phyloP scores from a whole-genome alignment of 53 echinoderm and acorn worm genomes.

The Echinarachnius parma region DNA sequence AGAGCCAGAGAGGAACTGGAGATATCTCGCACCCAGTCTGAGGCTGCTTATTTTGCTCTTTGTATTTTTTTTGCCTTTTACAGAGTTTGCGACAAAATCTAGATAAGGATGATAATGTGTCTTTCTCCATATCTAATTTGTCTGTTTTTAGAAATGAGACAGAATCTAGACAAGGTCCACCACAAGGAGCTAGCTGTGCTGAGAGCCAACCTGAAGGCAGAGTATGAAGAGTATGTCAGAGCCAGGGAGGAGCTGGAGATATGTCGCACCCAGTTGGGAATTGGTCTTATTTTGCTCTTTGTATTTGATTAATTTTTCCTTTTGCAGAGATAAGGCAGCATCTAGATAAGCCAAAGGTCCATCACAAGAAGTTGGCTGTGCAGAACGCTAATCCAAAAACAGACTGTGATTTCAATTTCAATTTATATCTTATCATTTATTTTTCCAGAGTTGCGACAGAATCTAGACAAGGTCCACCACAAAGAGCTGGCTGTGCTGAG shows the following conservation, averaged over 20 bases:
- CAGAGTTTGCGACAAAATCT: no score
- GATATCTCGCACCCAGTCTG: slow-evolving; percentile 59
- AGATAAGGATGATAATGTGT: no score
- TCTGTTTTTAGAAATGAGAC: slow-evolving; percentile 71
- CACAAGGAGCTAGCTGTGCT: slow-evolving; percentile 68
- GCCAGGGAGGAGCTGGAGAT: slow-evolving; percentile 73
- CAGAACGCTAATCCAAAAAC: no score
- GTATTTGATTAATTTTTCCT: no score
- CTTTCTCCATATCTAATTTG: neutral
- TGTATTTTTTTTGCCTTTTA: no score
- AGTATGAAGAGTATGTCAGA: slow-evolving; percentile 68
- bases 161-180: slow-evolving; percentile 80
- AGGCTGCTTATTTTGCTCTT: no score
- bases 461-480: slow-evolving; percentile 77
- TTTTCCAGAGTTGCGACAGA: slow-evolving; percentile 75
- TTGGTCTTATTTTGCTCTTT: no score
- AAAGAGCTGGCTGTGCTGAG: slow-evolving; percentile 68
- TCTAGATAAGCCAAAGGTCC: no score
- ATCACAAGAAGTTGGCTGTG: no score
- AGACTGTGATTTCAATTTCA: no score
- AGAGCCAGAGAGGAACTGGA: slow-evolving; percentile 73
- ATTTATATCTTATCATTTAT: slow-evolving; percentile 1
- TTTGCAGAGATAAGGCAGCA: no score
- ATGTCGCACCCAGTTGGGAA: slow-evolving; percentile 59
- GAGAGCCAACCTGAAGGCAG: slow-evolving; percentile 73